Percentiles rank a stretch among this genome's conserved stretches.
phyloP scores from a whole-genome alignment of 2,797 vertebrate genomes.

The Peromyscus aztecus region DNA sequence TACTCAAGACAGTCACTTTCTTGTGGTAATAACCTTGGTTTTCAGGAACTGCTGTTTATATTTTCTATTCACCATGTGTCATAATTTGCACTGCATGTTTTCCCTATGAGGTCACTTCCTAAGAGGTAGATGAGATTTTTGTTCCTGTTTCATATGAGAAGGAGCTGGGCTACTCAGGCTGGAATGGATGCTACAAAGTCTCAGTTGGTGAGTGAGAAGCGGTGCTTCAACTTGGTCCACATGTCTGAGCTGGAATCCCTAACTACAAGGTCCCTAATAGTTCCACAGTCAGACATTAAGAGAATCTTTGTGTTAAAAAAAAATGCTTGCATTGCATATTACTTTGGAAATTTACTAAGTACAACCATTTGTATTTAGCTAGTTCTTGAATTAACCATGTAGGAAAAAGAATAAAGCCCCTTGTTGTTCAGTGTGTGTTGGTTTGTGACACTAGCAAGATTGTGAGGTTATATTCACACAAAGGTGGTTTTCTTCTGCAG shows the following conservation, averaged over 20 bases:
- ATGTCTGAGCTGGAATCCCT: neutral
- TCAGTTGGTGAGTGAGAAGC: neutral
- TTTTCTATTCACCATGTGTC: neutral
- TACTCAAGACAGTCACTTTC: neutral
- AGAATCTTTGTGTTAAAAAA: neutral
- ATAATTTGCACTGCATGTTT: neutral
- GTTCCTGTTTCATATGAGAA: neutral
- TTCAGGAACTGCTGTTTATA: neutral
- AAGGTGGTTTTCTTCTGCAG: neutral
- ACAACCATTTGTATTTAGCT: neutral
- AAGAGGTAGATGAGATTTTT: neutral
- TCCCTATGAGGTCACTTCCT: neutral
- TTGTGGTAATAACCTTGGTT: neutral
- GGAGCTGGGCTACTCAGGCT: neutral
- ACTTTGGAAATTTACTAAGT: conserved; percentile 1
- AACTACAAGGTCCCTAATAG: neutral
- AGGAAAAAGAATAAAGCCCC: neutral
- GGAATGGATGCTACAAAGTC: neutral
- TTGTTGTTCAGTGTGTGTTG: neutral
- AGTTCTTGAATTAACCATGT: neutral
- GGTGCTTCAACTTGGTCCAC: neutral
- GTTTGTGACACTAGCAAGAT: neutral
- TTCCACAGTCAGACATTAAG: neutral
- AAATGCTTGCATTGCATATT: neutral
- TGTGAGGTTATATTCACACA: neutral